These are phyloP conservation scores for Samia ricini DNA, from an alignment of 1,140 invertebrate species.

Conservation along the genomic window DNA sequence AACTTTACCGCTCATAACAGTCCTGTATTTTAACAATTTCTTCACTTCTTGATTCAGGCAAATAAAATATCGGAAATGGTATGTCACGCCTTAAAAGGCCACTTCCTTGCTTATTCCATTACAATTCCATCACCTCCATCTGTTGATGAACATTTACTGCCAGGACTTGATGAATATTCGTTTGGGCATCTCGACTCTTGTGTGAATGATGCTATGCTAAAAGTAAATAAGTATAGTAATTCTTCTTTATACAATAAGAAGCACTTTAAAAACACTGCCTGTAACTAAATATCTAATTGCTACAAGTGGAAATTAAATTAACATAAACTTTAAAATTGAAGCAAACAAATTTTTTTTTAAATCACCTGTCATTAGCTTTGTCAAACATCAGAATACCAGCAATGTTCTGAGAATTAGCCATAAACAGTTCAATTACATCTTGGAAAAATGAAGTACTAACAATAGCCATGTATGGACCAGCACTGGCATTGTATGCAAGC, in stretches of 20 bases:
- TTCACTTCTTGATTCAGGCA: constrained; percentile 75
- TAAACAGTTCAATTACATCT: constrained; percentile 69
- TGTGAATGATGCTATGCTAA: constrained; percentile 76
- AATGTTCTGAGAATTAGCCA: constrained; percentile 70
- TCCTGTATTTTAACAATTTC: constrained; percentile 80
- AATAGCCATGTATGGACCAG: constrained; percentile 84
- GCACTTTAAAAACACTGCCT: neutral
- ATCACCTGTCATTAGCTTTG: constrained; percentile 63
- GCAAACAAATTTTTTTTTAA: constrained; percentile 2
- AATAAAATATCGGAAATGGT: constrained; percentile 90
- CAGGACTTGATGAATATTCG: constrained; percentile 80
- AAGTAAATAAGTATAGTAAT: constrained; percentile 23
- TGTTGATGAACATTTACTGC: constrained; percentile 58
- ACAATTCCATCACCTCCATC: constrained; percentile 46
- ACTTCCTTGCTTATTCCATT: constrained; percentile 90
- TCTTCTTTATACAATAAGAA: neutral
- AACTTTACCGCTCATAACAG: constrained; percentile 77
- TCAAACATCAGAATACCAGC: constrained; percentile 79
- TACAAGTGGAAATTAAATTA: neutral
- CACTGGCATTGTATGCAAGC: constrained; percentile 83
- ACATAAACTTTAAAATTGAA: no score
- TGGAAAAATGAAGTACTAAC: constrained; percentile 82
- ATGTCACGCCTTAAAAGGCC: constrained; percentile 87
- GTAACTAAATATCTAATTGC: neutral
- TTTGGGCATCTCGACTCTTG: constrained; percentile 92